Base-by-base conservation (phyloP, 1,140 invertebrate genomes). In the Listronotus bonariensis region DNA sequence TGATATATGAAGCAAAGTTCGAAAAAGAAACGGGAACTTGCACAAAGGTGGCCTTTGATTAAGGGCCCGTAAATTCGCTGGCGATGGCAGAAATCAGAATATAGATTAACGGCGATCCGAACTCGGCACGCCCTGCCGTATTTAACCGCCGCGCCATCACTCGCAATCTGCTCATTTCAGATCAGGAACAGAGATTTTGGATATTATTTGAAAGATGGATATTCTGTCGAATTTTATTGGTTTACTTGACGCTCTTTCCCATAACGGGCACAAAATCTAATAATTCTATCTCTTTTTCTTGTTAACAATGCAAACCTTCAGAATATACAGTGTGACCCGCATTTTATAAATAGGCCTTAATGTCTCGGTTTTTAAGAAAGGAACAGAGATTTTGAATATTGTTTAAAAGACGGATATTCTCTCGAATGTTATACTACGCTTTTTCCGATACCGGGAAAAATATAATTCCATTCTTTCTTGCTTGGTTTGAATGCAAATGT, bases 41-140 rank as follows among this genome's bases (percentile, higher is more conserved):
- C 51, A 64, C 61, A 64, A 64, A 64, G 61, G 61, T 64, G 61
- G 51, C 61, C 41, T 64, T 64, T 64, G 61, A 64, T 64, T 64
- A 64, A 64, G 53, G 42, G 61, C 52, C 61, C 51, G 52, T 64
- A 64, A 64, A 64, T 64, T 17, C 52, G 61, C 61, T 64, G 61
- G 48, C 61, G 61, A 52, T 55, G 61, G 61, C 61, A 64, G 61
- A 64, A 64, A 64, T 64, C 61, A 64, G 61, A 64, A 64, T 64
- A 64, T 64, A 64, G 61, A 64, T 64, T 64, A 64, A 64, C 61
- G 61, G 18, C 42, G 52, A 15, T 36, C 46, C 40, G 17, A 32
- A 20, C 40, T 41, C 14, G 48, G 17, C 61, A 64, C 61, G 61
- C 61, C 61, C 61, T 26, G 43, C 26, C 51, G 52, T 55, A 64